Conservation (phyloP, 30 jellyfish, hydroid and myxozoan species). For the Cassiopea andromeda region DNA sequence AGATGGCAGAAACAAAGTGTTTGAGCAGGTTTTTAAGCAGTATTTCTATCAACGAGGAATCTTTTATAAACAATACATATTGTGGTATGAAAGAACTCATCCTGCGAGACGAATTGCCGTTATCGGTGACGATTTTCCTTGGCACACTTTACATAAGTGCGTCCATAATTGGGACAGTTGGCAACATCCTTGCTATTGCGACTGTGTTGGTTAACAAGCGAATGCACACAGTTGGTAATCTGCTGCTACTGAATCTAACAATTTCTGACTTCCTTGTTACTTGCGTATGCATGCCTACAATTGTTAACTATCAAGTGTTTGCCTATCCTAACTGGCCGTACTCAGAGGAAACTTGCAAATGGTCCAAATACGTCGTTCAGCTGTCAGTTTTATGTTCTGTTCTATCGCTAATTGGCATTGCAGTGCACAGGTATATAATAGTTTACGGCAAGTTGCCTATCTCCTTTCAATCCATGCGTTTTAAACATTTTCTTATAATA, state of each 20-base stretch:
- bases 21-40: conserved; percentile 51
- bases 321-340: conserved; percentile 77
- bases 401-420: conserved; percentile 41
- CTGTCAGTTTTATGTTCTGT: conserved; percentile 60
- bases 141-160: conserved; percentile 63
- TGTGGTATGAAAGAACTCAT: conserved; percentile 9
- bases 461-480: conserved; percentile 7
- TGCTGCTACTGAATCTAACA: conserved; percentile 47
- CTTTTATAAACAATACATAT: neutral
- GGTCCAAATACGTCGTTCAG: conserved; percentile 56
- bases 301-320: conserved; percentile 63
- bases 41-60: conserved; percentile 51
- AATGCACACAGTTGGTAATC: conserved; percentile 61
- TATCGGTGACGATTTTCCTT: conserved; percentile 29
- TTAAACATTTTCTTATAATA: conserved; percentile 20
- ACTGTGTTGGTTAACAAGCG: conserved; percentile 58
- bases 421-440: conserved; percentile 42
- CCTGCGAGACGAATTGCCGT: conserved; percentile 37
- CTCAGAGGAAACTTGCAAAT: conserved; percentile 44
- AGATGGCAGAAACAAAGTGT: conserved; percentile 41
- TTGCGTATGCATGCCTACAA: conserved; percentile 68
- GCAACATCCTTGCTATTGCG: conserved; percentile 47
- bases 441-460: neutral
- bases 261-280: conserved; percentile 66
- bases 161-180: conserved; percentile 53